A percentile compares a stretch with the other conserved stretches of the same genome.
Conservation (phyloP, 2,888 invertebrate genomes). For the Acleris literana region DNA sequence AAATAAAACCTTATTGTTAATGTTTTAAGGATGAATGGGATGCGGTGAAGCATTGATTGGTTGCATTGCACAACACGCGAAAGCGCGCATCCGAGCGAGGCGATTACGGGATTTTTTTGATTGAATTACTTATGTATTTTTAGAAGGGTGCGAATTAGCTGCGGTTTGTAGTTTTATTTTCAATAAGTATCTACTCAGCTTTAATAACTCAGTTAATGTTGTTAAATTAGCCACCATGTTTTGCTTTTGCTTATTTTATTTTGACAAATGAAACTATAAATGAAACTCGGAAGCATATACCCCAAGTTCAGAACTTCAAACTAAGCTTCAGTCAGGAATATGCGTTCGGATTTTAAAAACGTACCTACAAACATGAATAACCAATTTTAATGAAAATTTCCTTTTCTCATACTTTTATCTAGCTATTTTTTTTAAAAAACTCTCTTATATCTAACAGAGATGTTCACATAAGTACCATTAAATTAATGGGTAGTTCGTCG, state of each 20-base stretch:
- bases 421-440: no score
- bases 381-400: no score
- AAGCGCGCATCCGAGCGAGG: conserved; percentile 65
- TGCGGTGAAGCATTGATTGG: conserved; percentile 36
- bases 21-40: conserved; percentile 19
- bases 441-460: no score
- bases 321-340: no score
- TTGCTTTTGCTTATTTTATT: no score
- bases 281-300: no score
- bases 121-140: conserved; percentile 18
- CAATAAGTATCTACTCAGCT: neutral
- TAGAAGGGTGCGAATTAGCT: conserved; percentile 14
- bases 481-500: neutral
- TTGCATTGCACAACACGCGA: conserved; percentile 60
- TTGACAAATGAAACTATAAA: no score
- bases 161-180: conserved; percentile 11
- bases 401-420: no score
- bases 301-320: no score
- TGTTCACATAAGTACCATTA: no score
- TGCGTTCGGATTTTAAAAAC: no score
- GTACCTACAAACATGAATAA: no score
- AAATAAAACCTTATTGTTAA: conserved; percentile 11
- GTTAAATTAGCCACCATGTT: neutral
- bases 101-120: conserved; percentile 33
- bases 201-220: neutral